phyloP scores from a whole-genome alignment of 1,140 invertebrate species.

The Copidosoma floridanum region DNA sequence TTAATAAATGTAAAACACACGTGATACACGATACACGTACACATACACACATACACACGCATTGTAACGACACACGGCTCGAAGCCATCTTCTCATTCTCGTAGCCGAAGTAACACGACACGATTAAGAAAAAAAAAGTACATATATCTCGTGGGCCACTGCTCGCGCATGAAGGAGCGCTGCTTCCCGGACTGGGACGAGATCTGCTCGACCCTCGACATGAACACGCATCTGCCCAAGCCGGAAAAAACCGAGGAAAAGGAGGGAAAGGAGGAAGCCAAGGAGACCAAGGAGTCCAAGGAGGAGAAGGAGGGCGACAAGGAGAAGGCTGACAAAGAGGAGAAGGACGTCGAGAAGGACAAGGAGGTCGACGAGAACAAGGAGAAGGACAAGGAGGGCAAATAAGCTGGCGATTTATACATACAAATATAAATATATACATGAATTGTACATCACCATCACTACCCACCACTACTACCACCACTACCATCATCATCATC shows the following conservation, averaged over 20 bases:
- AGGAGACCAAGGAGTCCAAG: conserved; percentile 63
- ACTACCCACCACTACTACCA: too few relatives aligned
- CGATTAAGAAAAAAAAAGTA: conserved; percentile 64
- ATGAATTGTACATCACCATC: too few relatives aligned
- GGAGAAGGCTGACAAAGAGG: conserved; percentile 66
- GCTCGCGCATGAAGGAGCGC: conserved; percentile 83
- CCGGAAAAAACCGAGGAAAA: conserved; percentile 68
- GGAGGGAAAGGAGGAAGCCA: conserved; percentile 73
- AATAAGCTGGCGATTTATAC: too few relatives aligned
- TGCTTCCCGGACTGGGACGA: conserved; percentile 89
- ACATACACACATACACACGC: conserved; percentile 4
- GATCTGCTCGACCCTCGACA: conserved; percentile 76
- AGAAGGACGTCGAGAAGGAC: conserved; percentile 72
- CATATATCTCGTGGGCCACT: conserved; percentile 79
- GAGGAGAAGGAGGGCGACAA: conserved; percentile 64
- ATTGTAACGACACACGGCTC: neutral
- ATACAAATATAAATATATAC: too few relatives aligned
- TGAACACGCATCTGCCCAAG: conserved; percentile 81
- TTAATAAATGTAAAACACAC: too few relatives aligned
- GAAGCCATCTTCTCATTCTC: conserved; percentile 18
- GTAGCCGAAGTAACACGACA: too few relatives aligned
- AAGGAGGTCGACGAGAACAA: conserved; percentile 68
- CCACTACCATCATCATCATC: too few relatives aligned
- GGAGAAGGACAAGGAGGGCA: conserved; percentile 69
- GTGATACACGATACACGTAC: conserved; percentile 24